Evolutionary conservation across 1,140 invertebrate species (phyloP), one percentile per base, ranked within the genome.

Genomic region (Neodiprion virginianus): DNA sequence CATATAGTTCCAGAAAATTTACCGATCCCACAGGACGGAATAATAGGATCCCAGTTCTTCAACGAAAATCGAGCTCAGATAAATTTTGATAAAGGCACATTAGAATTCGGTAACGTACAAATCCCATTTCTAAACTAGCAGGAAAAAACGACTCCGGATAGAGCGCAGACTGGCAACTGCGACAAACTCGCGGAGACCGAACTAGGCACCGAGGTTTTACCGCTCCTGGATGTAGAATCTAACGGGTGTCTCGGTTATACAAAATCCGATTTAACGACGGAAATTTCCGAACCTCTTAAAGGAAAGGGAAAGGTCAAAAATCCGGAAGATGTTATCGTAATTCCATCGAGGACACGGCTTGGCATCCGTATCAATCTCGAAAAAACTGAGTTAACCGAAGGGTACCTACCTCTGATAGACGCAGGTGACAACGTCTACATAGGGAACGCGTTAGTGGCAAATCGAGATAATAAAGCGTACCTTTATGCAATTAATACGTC

Each of bases 11-110:
- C 10, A 14, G 50, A 73, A 47, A 12, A 1, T 69, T 68, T 73
- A 14, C 66, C 67, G 0, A 73, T 73, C 7, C 8, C 11, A 3
- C 72, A 73, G 17, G 48, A 48, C 67, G 72, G 14, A 8, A 68
- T 73, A 11, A 23, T 73, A 14, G 72, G 72, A 14, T 68, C 72
- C 1, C 17, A 73, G 47, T 73, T 68, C 40, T 50, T 28, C n/a
- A 12, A 4, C 23, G 7, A 49, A 21, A 69, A 48, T 10, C 8
- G 23, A 17, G 67, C 72, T 1, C 2, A 8, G 1, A 69, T 73
- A 8, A 50, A 73, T 50, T 73, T 28, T 8, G 48, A 73, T 4
- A 40, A 17, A 49, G 67, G 67, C 10, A 69, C 5, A 8, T 17
- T 73, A 68, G 14, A 10, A 17, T 73, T 47, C 47, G n/a, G n/a